Evolutionary conservation across 2,888 invertebrate species (phyloP), one percentile per base, ranked within the genome.

Genomic region (Agonopterix arenella): DNA sequence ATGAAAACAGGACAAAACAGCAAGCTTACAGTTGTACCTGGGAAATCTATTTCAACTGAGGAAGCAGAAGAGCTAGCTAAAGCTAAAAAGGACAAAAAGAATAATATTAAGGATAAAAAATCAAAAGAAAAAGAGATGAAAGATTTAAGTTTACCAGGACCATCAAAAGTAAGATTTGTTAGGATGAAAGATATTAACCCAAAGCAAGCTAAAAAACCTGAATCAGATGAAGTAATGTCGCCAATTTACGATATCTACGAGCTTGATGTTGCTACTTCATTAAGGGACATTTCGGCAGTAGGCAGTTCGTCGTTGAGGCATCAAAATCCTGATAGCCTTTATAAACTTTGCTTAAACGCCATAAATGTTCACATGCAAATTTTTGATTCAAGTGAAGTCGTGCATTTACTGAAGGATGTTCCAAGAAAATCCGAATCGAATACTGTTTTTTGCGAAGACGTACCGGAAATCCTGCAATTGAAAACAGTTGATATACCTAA

Each of bases 21-120:
- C 36, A 55, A 53, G 40, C 28, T 55, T 11, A 41, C 41, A 46
- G 52, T 55, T 1, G 47, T 44, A 41, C 44, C 55, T 36, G 55
- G 53, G 28, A 53, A 53, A 46, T 50, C 52, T 8, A 51, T 57
- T 42, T 57, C 54, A 36, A 52, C 50, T 11, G 51, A 58, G 52
- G 52, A 55, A 45, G 47, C 46, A 49, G 48, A 50, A 49, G 13
- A 49, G 11, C n/a, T 41, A 11, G 9, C 41, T 9, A 41, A 41
- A 41, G 11, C 41, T 41, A 52, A 50, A 48, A 48, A 49, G 18
- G 11, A 41, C 16, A 49, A 53, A 37, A 48, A 51, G 36, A 36
- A 51, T 44, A 40, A n/a, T n/a, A n/a, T n/a, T n/a, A n/a, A n/a
- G n/a, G 40, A 53, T 51, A 42, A 48, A 9, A 43, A 44, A 50